phyloP scores from a whole-genome alignment of 1,140 invertebrate genomes.

The Bombus polaris region DNA sequence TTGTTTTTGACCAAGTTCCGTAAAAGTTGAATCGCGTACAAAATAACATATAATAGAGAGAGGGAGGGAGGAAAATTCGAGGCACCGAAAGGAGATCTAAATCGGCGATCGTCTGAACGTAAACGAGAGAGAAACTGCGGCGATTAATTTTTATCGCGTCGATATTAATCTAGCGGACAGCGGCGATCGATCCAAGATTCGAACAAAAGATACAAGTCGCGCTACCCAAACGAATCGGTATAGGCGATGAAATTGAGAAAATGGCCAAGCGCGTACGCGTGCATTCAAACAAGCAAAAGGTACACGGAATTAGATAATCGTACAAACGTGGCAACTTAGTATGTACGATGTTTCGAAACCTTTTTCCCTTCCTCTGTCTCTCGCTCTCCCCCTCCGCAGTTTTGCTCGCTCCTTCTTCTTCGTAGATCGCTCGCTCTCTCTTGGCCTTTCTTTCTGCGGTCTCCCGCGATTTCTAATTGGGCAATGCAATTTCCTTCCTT shows the following conservation, averaged over 20 bases:
- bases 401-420: background rate
- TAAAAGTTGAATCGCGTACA: no score
- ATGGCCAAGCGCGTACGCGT: background rate
- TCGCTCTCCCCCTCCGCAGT: background rate
- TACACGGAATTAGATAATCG: slow-evolving; percentile 18
- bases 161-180: background rate
- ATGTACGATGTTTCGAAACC: slow-evolving; percentile 18
- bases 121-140: background rate
- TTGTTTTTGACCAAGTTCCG: accelerated
- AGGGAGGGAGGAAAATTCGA: no score
- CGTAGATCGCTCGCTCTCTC: background rate
- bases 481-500: slow-evolving; percentile 78
- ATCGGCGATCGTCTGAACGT: no score
- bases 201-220: no score
- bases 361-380: background rate
- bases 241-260: background rate
- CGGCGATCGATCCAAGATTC: background rate
- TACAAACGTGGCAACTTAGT: background rate
- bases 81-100: no score
- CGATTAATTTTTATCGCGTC: background rate
- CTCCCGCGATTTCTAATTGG: slow-evolving; percentile 76
- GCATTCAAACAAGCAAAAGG: background rate
- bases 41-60: no score
- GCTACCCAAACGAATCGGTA: no score
- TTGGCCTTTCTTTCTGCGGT: slow-evolving; percentile 66